Conservation (phyloP, 2,888 invertebrate genomes). For the Folsomia manolachei region DNA sequence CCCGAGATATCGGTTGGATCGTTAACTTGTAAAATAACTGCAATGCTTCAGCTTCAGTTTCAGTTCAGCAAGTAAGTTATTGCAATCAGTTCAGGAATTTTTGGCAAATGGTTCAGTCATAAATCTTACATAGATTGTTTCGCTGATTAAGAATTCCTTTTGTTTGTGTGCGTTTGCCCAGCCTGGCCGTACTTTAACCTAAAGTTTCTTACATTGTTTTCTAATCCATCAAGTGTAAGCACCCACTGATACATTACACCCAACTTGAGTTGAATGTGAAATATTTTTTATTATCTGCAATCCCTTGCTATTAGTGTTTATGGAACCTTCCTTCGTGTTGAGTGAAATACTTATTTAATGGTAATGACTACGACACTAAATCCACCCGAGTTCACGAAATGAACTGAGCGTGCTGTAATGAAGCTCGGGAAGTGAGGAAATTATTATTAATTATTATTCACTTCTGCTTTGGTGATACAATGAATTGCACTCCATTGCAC, state of each 20-base stretch:
- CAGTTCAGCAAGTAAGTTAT: not conserved
- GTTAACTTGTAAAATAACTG: not conserved
- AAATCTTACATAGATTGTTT: conserved; percentile 4
- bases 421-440: not conserved
- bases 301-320: not conserved
- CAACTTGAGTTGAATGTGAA: not conserved
- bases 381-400: too few relatives aligned
- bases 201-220: not conserved
- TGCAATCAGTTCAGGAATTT: conserved; percentile 9
- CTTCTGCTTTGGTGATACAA: not conserved
- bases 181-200: too few relatives aligned
- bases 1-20: not conserved
- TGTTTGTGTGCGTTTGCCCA: not conserved
- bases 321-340: too few relatives aligned
- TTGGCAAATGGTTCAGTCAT: not conserved
- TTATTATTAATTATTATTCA: not conserved
- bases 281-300: not conserved
- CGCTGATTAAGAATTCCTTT: conserved; percentile 1
- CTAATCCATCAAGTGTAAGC: not conserved
- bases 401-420: not conserved
- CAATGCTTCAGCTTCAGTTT: not conserved
- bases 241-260: not conserved
- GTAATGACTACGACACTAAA: not conserved
- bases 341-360: not conserved
- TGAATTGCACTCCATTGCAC: too few relatives aligned